Percentiles rank a stretch among this genome's conserved stretches.
phyloP scores from a whole-genome alignment of 1,140 invertebrate genomes.

The Diuraphis noxia region DNA sequence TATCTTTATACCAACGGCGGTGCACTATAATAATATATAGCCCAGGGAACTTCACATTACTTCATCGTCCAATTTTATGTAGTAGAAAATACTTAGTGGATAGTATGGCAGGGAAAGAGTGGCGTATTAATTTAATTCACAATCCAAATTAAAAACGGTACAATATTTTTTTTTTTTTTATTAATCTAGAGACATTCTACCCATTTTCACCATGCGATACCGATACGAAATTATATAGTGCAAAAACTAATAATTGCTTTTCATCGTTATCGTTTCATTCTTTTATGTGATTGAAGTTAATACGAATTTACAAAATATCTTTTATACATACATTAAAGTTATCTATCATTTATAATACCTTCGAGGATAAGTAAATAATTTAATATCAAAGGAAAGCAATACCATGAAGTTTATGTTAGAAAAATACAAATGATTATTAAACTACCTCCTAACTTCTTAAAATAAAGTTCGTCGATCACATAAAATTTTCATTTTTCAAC shows the following conservation, averaged over 20 bases:
- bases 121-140: neutral
- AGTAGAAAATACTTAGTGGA: neutral
- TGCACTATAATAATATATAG: neutral
- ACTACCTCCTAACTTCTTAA: neutral
- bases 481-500: neutral
- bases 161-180: neutral
- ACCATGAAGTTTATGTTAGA: neutral
- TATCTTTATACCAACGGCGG: neutral
- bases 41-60: neutral
- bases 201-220: neutral
- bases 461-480: neutral
- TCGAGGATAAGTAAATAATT: conserved; percentile 17
- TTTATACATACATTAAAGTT: neutral
- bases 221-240: neutral
- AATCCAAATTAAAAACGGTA: neutral
- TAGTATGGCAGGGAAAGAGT: neutral
- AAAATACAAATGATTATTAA: neutral
- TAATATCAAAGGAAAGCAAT: conserved; percentile 24
- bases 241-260: neutral
- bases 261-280: neutral
- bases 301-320: neutral
- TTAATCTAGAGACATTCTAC: neutral
- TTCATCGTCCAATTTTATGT: neutral
- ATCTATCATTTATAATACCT: neutral
- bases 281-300: neutral